Conservation (phyloP, 2,888 invertebrate genomes). For the Pseudococcus viburni region DNA sequence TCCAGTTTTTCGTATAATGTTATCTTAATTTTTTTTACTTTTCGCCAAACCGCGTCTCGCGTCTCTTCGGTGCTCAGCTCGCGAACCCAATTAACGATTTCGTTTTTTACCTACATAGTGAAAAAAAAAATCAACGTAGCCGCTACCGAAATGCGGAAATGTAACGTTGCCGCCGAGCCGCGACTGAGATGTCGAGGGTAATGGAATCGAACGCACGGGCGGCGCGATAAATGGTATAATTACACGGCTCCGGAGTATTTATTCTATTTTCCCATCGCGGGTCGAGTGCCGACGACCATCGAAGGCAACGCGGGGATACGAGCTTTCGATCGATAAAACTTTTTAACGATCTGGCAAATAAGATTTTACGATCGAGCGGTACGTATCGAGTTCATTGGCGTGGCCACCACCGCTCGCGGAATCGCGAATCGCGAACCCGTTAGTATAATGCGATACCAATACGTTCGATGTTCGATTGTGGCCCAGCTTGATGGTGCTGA, state of each 20-base stretch:
- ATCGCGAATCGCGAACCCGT: neutral
- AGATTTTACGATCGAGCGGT: constrained; percentile 37
- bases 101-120: constrained; percentile 2
- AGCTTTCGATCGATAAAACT: constrained; percentile 47
- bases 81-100: constrained; percentile 22
- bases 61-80: neutral
- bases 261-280: constrained; percentile 18
- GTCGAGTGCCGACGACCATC: neutral
- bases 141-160: constrained; percentile 31
- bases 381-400: constrained; percentile 44
- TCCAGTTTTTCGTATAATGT: neutral
- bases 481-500: neutral
- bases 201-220: neutral
- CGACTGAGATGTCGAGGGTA: neutral
- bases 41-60: neutral
- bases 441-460: neutral
- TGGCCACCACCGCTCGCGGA: neutral
- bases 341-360: constrained; percentile 10
- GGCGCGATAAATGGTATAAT: neutral
- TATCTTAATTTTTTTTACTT: constrained; percentile 11
- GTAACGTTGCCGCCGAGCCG: neutral
- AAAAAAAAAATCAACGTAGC: neutral
- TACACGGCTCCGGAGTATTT: neutral
- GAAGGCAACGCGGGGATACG: neutral
- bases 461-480: too few relatives aligned